A percentile compares a stretch with the other conserved stretches of the same genome.
phyloP scores from a whole-genome alignment of 2,888 invertebrate species.

The Heteromurus nitidus region DNA sequence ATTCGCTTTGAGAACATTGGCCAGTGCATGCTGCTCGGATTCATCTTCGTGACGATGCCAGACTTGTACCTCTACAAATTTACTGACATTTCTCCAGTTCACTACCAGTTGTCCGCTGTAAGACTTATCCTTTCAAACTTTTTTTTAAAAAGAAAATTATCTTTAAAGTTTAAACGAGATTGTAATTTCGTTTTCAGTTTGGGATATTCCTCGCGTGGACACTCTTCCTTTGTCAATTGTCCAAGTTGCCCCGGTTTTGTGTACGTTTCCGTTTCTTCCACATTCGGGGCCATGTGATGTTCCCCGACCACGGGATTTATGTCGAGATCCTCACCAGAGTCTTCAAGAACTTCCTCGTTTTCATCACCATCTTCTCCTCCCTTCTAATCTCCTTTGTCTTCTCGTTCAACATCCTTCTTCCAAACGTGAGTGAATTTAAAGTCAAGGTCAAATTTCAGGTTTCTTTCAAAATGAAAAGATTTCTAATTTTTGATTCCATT shows the following conservation, averaged over 20 bases:
- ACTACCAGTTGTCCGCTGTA: slow-evolving; percentile 66
- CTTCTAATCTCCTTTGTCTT: slow-evolving; percentile 66
- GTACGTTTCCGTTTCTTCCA: slow-evolving; percentile 26
- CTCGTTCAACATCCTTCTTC: slow-evolving; percentile 66
- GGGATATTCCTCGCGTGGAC: slow-evolving; percentile 68
- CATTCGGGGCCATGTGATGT: slow-evolving; percentile 23
- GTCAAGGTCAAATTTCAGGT: no score
- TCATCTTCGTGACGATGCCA: slow-evolving; percentile 61
- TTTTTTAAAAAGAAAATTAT: not conserved
- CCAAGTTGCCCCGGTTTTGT: slow-evolving; percentile 61
- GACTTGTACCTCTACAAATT: slow-evolving; percentile 39
- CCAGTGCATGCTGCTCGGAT: slow-evolving; percentile 59
- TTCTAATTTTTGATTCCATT: slow-evolving; percentile 4
- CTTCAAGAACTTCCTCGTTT: slow-evolving; percentile 67
- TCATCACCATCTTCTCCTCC: slow-evolving; percentile 67
- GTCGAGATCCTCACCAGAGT: slow-evolving; percentile 63
- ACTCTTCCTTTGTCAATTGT: slow-evolving; percentile 62
- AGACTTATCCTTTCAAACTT: not conserved
- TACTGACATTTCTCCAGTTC: slow-evolving; percentile 25
- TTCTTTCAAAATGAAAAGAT: not conserved
- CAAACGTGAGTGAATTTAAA: slow-evolving; percentile 56
- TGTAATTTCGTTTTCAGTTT: slow-evolving; percentile 46
- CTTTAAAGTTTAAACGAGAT: not conserved
- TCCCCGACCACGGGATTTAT: slow-evolving; percentile 67
- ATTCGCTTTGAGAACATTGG: slow-evolving; percentile 65